phyloP scores from a whole-genome alignment of 2,113 vertebrate genomes.

The Daboia siamensis region DNA sequence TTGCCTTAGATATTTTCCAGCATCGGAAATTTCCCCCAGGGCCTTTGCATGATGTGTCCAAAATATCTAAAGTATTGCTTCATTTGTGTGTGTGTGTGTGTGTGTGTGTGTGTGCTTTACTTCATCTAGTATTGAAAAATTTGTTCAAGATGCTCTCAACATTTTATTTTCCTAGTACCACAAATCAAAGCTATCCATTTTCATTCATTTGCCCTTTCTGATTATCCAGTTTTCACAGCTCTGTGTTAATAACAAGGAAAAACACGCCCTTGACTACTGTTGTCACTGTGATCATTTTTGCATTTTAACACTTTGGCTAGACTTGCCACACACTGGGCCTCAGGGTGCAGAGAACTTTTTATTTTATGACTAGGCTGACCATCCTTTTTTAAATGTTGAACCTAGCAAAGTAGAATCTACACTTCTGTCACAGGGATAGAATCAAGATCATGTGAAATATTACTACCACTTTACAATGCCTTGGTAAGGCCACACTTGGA shows the following conservation, averaged over 20 bases:
- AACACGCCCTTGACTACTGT: not conserved
- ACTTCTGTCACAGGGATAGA: not conserved
- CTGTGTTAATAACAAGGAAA: not conserved
- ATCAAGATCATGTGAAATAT: not conserved
- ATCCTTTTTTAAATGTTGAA: not conserved
- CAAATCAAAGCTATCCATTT: not conserved
- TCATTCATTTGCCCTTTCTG: not conserved
- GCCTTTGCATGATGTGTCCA: not conserved
- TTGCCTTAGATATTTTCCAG: not conserved
- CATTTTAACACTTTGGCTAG: not conserved
- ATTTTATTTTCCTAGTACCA: not conserved
- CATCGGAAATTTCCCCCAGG: not conserved
- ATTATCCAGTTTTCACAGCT: not conserved
- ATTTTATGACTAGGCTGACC: not conserved
- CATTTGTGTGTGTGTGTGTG: not conserved
- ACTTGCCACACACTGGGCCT: not conserved
- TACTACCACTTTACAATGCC: not conserved
- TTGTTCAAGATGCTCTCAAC: not conserved
- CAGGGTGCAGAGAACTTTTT: not conserved
- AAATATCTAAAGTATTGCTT: not conserved
- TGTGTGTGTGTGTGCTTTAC: not conserved
- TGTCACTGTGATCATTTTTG: not conserved
- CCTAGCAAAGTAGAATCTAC: not conserved
- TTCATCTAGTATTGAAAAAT: not conserved
- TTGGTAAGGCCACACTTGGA: not conserved